Evolutionary conservation across 2,888 invertebrate genomes (phyloP).

Genomic region (Crematogaster levior): DNA sequence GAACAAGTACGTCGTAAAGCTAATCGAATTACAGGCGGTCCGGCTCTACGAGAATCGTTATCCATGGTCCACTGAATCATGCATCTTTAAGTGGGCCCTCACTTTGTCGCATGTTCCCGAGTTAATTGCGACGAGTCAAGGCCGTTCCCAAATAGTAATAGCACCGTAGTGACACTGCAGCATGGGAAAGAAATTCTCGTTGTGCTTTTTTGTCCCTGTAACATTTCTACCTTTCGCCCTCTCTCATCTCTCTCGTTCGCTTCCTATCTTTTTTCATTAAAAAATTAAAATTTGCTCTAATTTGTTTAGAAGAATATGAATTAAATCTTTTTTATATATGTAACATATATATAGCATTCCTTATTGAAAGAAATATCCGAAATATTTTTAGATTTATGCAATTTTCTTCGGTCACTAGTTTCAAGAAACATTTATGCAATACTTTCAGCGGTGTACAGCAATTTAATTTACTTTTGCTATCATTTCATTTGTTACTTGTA

Average conservation of each 20-base stretch:
- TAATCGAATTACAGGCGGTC: constrained; percentile 76
- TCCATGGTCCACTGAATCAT: constrained; percentile 55
- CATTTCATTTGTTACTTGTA: not conserved
- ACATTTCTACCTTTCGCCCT: not conserved
- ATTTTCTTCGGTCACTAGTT: not conserved
- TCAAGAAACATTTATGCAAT: not conserved
- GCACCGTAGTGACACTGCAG: not conserved
- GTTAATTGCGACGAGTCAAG: constrained; percentile 62
- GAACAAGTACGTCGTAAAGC: constrained; percentile 92
- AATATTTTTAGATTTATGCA: not conserved
- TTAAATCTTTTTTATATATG: not conserved
- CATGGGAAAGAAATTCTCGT: not conserved
- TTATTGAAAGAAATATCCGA: not conserved
- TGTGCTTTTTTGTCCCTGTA: not conserved
- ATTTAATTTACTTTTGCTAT: not conserved
- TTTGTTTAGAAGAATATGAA: not conserved
- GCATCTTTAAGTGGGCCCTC: constrained; percentile 61
- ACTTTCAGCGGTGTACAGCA: not conserved
- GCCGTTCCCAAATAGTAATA: constrained; percentile 37
- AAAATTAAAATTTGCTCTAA: not conserved
- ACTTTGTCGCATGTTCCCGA: constrained; percentile 62
- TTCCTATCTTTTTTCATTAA: not conserved
- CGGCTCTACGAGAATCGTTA: constrained; percentile 67
- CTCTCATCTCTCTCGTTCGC: not conserved
- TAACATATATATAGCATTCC: not conserved